phyloP scores from a whole-genome alignment of 1,140 invertebrate genomes.

The Macrocentrus cingulum region DNA sequence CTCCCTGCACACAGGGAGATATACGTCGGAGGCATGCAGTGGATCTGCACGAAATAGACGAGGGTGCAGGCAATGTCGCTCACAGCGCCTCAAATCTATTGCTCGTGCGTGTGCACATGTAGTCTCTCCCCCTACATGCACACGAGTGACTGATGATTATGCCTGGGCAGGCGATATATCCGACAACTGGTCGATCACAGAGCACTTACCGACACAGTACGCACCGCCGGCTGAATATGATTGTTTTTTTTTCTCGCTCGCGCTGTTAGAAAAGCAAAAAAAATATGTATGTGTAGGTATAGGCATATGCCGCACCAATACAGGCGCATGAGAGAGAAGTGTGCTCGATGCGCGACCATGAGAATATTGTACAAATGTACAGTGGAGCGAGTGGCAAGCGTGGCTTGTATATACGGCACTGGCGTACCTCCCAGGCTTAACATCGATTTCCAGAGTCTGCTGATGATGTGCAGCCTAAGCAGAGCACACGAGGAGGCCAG shows the following conservation, averaged over 20 bases:
- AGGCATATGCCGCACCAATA: too few species aligned
- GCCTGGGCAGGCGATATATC: background rate
- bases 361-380: constrained; percentile 1
- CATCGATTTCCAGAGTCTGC: constrained; percentile 55
- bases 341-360: background rate
- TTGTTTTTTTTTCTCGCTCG: too few species aligned
- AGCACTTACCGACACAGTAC: background rate
- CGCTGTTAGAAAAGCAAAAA: too few species aligned
- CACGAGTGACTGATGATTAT: background rate
- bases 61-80: too few species aligned
- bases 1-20: background rate
- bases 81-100: too few species aligned
- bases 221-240: background rate
- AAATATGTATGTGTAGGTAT: too few species aligned
- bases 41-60: background rate
- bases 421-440: constrained; percentile 37
- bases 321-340: too few species aligned
- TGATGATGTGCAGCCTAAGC: too few species aligned
- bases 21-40: background rate
- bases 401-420: constrained; percentile 24
- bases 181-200: too few species aligned
- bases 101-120: background rate
- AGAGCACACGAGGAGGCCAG: constrained; percentile 32
- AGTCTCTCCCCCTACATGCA: too few species aligned
- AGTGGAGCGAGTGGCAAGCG: background rate